Conservation (phyloP, 2,113 vertebrate species). For the Mirounga angustirostris region DNA sequence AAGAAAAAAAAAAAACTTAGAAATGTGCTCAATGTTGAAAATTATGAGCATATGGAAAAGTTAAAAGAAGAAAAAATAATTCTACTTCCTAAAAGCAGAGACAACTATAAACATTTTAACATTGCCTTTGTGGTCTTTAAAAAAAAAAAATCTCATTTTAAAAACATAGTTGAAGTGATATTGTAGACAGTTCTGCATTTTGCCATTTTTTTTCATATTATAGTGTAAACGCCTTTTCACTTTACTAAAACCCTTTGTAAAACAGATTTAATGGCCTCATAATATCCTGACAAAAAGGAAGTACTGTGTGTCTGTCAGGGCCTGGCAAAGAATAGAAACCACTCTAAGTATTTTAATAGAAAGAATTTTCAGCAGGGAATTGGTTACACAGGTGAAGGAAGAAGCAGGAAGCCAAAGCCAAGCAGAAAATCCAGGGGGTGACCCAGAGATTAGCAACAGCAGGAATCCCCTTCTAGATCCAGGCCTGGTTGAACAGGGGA, state of each 20-base stretch:
- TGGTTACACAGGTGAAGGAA: fast-evolving
- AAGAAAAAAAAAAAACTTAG: background rate
- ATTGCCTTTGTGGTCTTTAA: background rate
- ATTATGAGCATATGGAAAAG: background rate
- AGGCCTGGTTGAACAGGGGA: background rate
- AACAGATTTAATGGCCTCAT: background rate
- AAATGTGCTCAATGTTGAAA: background rate
- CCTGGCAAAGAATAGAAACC: background rate
- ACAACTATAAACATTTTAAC: background rate
- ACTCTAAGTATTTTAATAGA: background rate
- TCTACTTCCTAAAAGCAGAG: background rate
- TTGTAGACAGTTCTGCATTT: background rate
- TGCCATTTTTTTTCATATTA: background rate
- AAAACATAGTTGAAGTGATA: background rate
- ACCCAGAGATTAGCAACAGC: background rate
- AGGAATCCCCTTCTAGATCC: fast-evolving
- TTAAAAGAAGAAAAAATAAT: background rate
- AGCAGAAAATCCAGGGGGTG: background rate
- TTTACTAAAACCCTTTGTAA: constrained; percentile 11
- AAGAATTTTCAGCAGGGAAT: background rate
- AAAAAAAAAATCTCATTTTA: background rate
- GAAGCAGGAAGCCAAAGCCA: background rate
- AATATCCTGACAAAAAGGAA: background rate
- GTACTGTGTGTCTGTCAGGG: background rate
- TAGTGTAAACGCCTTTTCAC: background rate